Percentiles rank a stretch among this genome's conserved stretches.
These are phyloP conservation scores for Etheostoma cragini DNA, from an alignment of 2,113 vertebrate genomes.

Conservation along the genomic window DNA sequence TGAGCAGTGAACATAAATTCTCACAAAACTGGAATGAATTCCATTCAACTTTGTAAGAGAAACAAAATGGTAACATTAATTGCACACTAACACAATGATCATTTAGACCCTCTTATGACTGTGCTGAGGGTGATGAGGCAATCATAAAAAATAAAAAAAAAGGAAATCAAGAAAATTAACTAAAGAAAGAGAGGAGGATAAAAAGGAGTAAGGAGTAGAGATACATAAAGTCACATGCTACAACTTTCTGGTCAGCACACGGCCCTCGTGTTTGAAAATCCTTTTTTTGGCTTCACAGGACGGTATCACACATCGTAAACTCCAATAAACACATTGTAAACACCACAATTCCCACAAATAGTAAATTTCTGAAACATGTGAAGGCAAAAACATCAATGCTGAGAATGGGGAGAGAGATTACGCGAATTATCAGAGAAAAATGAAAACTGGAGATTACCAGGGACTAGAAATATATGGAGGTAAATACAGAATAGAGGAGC, in stretches of 20 bases:
- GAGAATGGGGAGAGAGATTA: neutral
- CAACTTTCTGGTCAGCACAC: slow-evolving; percentile 9
- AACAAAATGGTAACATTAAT: too few species aligned
- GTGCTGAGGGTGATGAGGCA: too few species aligned
- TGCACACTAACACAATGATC: too few species aligned
- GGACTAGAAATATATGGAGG: neutral
- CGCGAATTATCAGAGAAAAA: neutral
- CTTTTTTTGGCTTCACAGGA: slow-evolving; percentile 16
- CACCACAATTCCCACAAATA: neutral
- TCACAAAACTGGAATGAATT: neutral
- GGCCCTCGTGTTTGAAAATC: neutral
- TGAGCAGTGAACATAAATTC: neutral
- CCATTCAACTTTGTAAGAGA: neutral
- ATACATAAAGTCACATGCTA: slow-evolving; percentile 12
- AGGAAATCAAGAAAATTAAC: neutral
- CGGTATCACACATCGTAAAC: slow-evolving; percentile 31
- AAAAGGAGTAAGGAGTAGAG: neutral
- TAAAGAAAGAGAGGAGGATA: neutral
- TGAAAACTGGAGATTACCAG: neutral
- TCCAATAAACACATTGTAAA: slow-evolving; percentile 43
- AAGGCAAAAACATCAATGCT: neutral
- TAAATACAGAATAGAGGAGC: neutral
- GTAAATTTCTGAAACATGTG: neutral
- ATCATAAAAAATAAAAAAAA: neutral
- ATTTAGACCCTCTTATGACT: too few species aligned